Conservation (phyloP, 1,140 invertebrate species). For the Scaptomyza hsui region DNA sequence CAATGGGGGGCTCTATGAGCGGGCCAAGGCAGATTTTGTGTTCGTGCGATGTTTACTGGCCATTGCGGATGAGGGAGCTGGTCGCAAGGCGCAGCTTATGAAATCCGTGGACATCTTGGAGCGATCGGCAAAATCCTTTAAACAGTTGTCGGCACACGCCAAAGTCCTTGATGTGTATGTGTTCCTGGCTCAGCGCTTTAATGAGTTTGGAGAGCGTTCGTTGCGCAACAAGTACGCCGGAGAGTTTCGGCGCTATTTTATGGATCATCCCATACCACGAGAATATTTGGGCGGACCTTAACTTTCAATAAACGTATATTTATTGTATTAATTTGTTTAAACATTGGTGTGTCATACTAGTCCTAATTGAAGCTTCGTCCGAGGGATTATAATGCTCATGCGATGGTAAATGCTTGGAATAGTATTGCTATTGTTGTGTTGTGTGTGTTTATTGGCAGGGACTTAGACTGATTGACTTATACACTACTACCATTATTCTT, state of each 20-base stretch:
- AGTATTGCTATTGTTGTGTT: neutral
- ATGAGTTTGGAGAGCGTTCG: conserved; percentile 87
- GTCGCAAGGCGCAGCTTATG: conserved; percentile 85
- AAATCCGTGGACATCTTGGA: conserved; percentile 88
- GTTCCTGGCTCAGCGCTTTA: conserved; percentile 88
- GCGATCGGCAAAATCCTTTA: conserved; percentile 88
- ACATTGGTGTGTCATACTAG: conserved; percentile 60
- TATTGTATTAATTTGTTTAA: conserved; percentile 66
- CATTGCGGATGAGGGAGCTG: conserved; percentile 84
- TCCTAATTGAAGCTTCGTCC: conserved; percentile 45
- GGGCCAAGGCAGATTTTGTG: conserved; percentile 86
- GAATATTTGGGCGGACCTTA: conserved; percentile 76
- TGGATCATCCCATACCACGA: conserved; percentile 85
- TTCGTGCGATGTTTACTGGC: conserved; percentile 89
- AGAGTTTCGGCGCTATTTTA: conserved; percentile 89
- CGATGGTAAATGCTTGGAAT: conserved; percentile 55
- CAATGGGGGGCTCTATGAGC: conserved; percentile 92
- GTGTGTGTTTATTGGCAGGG: conserved; percentile 32
- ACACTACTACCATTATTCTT: conserved; percentile 46
- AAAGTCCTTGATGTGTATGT: conserved; percentile 88
- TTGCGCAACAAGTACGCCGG: conserved; percentile 90
- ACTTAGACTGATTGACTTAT: conserved; percentile 59
- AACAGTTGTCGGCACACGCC: conserved; percentile 89
- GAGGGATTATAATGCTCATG: neutral
- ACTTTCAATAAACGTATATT: conserved; percentile 74